phyloP scores from a whole-genome alignment of 1,140 invertebrate species.

The Pseudomyrmex gracilis region DNA sequence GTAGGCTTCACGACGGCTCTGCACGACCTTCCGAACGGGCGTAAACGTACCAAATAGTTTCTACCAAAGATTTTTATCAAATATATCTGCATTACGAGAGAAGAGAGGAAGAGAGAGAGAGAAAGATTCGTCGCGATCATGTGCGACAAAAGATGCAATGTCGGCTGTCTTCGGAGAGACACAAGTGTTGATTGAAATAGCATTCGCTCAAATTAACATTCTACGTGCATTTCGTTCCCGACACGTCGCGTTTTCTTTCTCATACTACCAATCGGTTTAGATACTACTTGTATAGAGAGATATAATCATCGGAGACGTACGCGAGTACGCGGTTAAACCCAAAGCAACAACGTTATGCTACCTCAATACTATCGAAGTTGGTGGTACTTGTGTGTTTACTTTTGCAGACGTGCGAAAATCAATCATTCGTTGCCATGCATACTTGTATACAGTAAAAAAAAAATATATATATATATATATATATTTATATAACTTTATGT shows the following conservation, averaged over 20 bases:
- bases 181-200: slow-evolving; percentile 34
- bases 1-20: slow-evolving; percentile 68
- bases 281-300: slow-evolving; percentile 16
- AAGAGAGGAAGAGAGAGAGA: too few species aligned
- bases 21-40: slow-evolving; percentile 74
- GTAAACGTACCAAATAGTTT: slow-evolving; percentile 74
- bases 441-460: neutral
- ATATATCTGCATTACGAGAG: slow-evolving; percentile 18
- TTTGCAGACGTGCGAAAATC: slow-evolving; percentile 9
- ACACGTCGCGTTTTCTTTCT: neutral
- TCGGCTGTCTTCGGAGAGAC: slow-evolving; percentile 9
- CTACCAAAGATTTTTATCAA: slow-evolving; percentile 71
- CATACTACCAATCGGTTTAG: slow-evolving; percentile 62
- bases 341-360: slow-evolving; percentile 69
- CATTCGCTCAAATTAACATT: slow-evolving; percentile 9
- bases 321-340: slow-evolving; percentile 48
- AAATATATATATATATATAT: too few species aligned
- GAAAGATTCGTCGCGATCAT: slow-evolving; percentile 36
- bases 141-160: slow-evolving; percentile 17
- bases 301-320: slow-evolving; percentile 57
- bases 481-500: too few species aligned
- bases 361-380: slow-evolving; percentile 61
- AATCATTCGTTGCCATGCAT: slow-evolving; percentile 26
- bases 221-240: neutral
- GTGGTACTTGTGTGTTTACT: slow-evolving; percentile 59